Conservation (phyloP, 2,113 vertebrate genomes). For the Xenopus tropicalis region UCB_Xtro_10.0 CM004451.2:65183001-65183500, state of each 20-base stretch:
- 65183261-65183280: background rate
- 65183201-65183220: background rate
- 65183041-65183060: background rate
- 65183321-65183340: background rate
- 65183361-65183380: background rate
- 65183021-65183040: slow-evolving; percentile 66
- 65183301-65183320: background rate
- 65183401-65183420: too few relatives aligned
- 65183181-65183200: background rate
- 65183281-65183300: background rate
- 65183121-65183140: background rate
- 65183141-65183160: background rate
- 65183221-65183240: background rate
- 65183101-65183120: background rate
- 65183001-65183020: slow-evolving; percentile 93
- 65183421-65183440: too few relatives aligned
- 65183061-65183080: background rate
- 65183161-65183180: background rate
- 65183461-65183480: too few relatives aligned
- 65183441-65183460: too few relatives aligned
- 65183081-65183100: background rate
- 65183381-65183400: background rate
- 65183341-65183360: background rate
- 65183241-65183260: background rate
- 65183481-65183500: too few relatives aligned